These are phyloP conservation scores for Antechinus stuartii DNA, from an alignment of 2,113 vertebrate genomes.

Conservation along the genomic window DNA sequence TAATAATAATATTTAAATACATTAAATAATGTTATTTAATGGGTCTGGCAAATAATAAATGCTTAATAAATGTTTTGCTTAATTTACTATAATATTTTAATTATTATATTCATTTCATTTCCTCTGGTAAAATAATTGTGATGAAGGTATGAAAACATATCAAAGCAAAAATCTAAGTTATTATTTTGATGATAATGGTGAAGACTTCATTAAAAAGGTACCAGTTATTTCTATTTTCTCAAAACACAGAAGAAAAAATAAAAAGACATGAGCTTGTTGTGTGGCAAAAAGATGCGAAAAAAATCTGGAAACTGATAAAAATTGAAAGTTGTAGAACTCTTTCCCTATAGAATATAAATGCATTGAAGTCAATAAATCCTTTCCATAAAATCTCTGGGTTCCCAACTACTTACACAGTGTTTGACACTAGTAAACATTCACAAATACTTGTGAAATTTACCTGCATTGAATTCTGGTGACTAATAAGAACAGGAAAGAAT, in stretches of 20 bases:
- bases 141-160: background rate
- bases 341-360: background rate
- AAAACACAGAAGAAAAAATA: background rate
- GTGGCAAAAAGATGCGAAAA: background rate
- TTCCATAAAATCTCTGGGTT: background rate
- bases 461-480: background rate
- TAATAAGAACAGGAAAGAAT: background rate
- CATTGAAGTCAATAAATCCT: background rate
- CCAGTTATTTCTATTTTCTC: background rate
- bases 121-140: background rate
- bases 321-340: background rate
- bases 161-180: background rate
- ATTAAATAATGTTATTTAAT: background rate
- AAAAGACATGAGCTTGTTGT: background rate
- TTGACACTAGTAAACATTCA: background rate
- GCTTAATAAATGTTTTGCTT: background rate
- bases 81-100: background rate
- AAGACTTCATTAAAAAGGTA: background rate
- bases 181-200: background rate
- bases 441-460: background rate
- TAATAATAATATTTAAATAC: background rate
- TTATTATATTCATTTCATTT: background rate
- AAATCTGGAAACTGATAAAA: background rate
- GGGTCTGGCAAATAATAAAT: background rate
- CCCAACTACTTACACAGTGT: background rate